A percentile compares a stretch with the other conserved stretches of the same genome.
phyloP scores from a whole-genome alignment of 2,888 invertebrate genomes.

The Acanthosoma haemorrhoidale region DNA sequence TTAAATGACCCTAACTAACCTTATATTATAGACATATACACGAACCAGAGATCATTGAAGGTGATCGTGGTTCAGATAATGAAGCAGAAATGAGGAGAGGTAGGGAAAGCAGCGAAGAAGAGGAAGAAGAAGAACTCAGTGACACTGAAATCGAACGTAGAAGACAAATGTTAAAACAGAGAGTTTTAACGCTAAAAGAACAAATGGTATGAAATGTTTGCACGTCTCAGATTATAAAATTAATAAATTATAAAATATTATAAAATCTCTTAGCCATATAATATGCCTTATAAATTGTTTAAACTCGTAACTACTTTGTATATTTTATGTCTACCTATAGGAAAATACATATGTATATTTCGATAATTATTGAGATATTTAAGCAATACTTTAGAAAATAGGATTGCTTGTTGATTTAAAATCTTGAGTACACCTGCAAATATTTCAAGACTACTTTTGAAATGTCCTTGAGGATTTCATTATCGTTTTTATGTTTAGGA shows the following conservation, averaged over 20 bases:
- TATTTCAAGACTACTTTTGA: neutral
- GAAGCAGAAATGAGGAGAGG: conserved; percentile 46
- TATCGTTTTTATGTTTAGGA: conserved; percentile 42
- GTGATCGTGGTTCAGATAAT: conserved; percentile 53
- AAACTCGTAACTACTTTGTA: too few species aligned
- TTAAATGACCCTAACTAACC: too few species aligned
- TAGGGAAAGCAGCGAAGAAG: conserved; percentile 52
- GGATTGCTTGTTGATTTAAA: too few species aligned
- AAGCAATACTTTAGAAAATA: too few species aligned
- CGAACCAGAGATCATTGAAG: conserved; percentile 62
- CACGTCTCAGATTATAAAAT: neutral
- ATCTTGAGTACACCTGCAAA: neutral
- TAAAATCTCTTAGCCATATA: too few species aligned
- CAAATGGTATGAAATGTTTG: conserved; percentile 47
- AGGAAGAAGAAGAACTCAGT: conserved; percentile 78
- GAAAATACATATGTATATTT: neutral
- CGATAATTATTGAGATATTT: neutral
- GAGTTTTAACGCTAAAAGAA: conserved; percentile 63
- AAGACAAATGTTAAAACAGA: conserved; percentile 61
- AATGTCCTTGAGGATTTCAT: neutral
- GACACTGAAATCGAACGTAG: conserved; percentile 79
- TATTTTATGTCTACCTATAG: too few species aligned
- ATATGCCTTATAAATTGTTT: too few species aligned
- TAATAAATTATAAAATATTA: neutral
- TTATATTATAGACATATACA: conserved; percentile 53